These are phyloP conservation scores for Drosophila rubida DNA, from an alignment of 2,888 invertebrate species.

Conservation along the genomic window DNA sequence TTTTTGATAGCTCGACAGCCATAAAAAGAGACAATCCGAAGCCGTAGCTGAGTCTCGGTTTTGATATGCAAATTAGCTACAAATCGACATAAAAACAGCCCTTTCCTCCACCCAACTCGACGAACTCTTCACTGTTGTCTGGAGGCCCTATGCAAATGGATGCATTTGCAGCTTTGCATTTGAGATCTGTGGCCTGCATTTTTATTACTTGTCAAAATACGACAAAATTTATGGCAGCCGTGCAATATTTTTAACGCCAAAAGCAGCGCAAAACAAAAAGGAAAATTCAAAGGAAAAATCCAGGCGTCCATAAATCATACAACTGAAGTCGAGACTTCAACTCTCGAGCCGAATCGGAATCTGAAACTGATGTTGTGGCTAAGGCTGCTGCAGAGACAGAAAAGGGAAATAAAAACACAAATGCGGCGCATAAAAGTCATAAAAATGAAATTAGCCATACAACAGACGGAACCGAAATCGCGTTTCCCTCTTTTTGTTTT, in stretches of 20 bases:
- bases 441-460: slow-evolving; percentile 73
- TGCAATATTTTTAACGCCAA: slow-evolving; percentile 78
- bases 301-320: slow-evolving; percentile 62
- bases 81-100: slow-evolving; percentile 52
- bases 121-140: not conserved
- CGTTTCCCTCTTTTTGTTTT: slow-evolving; percentile 4
- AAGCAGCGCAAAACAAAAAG: slow-evolving; percentile 36
- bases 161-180: slow-evolving; percentile 59
- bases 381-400: slow-evolving; percentile 22
- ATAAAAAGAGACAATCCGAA: slow-evolving; percentile 33
- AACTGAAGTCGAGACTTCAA: slow-evolving; percentile 39
- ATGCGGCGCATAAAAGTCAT: slow-evolving; percentile 70
- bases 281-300: slow-evolving; percentile 53
- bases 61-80: slow-evolving; percentile 68
- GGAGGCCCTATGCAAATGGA: slow-evolving; percentile 51
- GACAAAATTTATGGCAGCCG: slow-evolving; percentile 72
- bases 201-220: slow-evolving; percentile 79
- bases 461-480: slow-evolving; percentile 42
- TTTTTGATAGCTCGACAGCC: slow-evolving; percentile 36
- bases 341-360: slow-evolving; percentile 6
- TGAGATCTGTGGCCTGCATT: slow-evolving; percentile 68
- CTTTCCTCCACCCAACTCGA: not conserved
- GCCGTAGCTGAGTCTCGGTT: slow-evolving; percentile 26
- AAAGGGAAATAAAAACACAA: slow-evolving; percentile 46
- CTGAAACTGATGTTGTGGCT: slow-evolving; percentile 16